A percentile compares a stretch with the other conserved stretches of the same genome.
Conservation (phyloP, 2,888 invertebrate genomes). For the Chromoteleia sp. region DNA sequence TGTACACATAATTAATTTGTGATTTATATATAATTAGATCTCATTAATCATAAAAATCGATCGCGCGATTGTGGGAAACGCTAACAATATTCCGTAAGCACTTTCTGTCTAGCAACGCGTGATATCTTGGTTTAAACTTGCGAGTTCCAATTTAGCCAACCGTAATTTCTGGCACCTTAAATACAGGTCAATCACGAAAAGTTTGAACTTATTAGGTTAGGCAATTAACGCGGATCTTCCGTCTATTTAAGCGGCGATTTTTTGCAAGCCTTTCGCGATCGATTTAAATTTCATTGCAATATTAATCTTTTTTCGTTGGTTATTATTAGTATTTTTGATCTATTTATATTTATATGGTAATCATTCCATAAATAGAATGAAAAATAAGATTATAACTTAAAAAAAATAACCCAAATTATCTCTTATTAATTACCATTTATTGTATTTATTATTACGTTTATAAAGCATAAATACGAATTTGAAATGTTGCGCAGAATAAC, state of each 20-base stretch:
- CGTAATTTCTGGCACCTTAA: conserved; percentile 40
- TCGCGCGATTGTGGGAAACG: background rate
- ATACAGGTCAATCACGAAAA: conserved; percentile 45
- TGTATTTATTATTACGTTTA: background rate
- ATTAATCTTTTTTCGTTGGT: background rate
- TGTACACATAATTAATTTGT: conserved; percentile 6
- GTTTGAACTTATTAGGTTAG: conserved; percentile 36
- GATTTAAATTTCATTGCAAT: conserved; percentile 7
- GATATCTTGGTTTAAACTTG: conserved; percentile 16
- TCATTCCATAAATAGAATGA: no score
- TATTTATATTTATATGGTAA: no score
- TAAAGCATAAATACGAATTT: background rate
- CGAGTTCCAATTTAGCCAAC: conserved; percentile 29
- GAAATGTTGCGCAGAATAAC: conserved; percentile 13
- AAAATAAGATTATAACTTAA: no score
- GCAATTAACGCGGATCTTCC: conserved; percentile 29
- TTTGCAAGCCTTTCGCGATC: conserved; percentile 11
- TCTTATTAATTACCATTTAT: background rate
- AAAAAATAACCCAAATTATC: no score
- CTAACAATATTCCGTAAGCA: conserved; percentile 12
- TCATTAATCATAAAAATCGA: conserved; percentile 3
- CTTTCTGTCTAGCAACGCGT: conserved; percentile 38
- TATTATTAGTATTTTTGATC: background rate
- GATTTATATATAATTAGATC: background rate
- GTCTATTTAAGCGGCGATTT: conserved; percentile 26